These are phyloP conservation scores for Drosophila sucinea DNA, from an alignment of 1,140 invertebrate genomes.

Conservation along the genomic window DNA sequence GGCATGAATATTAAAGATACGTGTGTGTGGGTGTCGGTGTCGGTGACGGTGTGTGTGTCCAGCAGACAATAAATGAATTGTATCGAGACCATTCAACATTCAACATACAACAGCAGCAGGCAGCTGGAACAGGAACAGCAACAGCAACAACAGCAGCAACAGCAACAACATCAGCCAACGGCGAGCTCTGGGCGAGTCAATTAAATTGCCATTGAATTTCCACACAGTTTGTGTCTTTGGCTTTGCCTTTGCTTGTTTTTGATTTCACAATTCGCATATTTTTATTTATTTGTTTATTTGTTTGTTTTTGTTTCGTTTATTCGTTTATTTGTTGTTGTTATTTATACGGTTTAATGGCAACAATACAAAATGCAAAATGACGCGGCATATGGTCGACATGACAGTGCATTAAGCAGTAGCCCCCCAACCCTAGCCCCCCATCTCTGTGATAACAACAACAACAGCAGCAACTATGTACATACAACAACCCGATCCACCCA, in stretches of 20 bases:
- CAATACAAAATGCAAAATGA: slow-evolving; percentile 51
- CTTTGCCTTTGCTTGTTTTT: slow-evolving; percentile 40
- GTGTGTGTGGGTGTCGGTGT: neutral
- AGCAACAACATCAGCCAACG: neutral
- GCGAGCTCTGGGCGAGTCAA: slow-evolving; percentile 44
- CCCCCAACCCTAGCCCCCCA: neutral
- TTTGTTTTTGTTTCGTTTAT: slow-evolving; percentile 46
- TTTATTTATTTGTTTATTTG: slow-evolving; percentile 40
- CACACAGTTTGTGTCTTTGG: slow-evolving; percentile 51
- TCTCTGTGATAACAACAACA: neutral
- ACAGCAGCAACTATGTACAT: neutral
- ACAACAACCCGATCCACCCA: too few relatives aligned
- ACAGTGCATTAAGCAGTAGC: slow-evolving; percentile 64
- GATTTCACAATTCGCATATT: slow-evolving; percentile 41
- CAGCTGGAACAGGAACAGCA: neutral
- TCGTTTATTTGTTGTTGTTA: slow-evolving; percentile 55
- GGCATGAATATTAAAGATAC: slow-evolving; percentile 16
- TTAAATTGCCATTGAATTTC: slow-evolving; percentile 59
- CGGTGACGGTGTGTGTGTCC: neutral
- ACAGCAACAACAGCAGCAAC: neutral
- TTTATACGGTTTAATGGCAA: slow-evolving; percentile 73
- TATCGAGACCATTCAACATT: slow-evolving; percentile 19
- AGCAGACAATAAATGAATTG: slow-evolving; percentile 21
- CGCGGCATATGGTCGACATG: slow-evolving; percentile 53
- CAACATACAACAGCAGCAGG: neutral